Evolutionary conservation across 2,888 invertebrate species (phyloP), one percentile per base, ranked within the genome.

Genomic region (Orthonychiurus folsomi): DNA sequence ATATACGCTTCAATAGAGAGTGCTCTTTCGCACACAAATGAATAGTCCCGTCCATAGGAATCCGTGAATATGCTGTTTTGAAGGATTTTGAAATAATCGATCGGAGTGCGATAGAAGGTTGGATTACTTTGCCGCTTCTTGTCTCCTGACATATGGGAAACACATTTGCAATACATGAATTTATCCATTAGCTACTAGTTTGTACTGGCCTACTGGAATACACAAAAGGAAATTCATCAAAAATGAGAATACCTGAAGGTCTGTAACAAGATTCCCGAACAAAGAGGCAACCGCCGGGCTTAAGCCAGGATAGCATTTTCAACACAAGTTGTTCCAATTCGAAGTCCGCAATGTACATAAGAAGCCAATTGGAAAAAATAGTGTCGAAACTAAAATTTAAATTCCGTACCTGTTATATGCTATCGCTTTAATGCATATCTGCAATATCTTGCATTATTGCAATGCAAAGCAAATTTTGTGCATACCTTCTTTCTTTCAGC

Each of bases 331-430:
- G 72, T 48, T 76, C 74, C 1, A 78, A 75, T 71, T 82, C 81
- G 23, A 75, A 74, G 67, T 82, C 80, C 25, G 75, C 75, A 63
- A 82, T 73, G 73, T 82, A 82, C 82, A 82, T 82, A 67, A 82
- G 75, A 57, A 82, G 76, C 82, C 82, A 82, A 74, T 82, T 82
- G 68, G 81, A 80, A 75, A 82, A 82, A 23, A 82, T 77, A 58
- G 81, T 67, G 70, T 82, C 81, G 61, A 76, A 76, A 65, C 80
- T 80, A n/a, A n/a, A n/a, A n/a, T n/a, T n/a, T n/a, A n/a, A n/a
- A n/a, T n/a, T n/a, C n/a, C n/a, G n/a, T n/a, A n/a, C n/a, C n/a
- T n/a, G n/a, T n/a, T n/a, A n/a, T n/a, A n/a, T n/a, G n/a, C n/a
- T n/a, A n/a, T n/a, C n/a, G 73, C 18, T 20, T 52, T 9, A 52